Conservation (phyloP, 2,113 vertebrate genomes). For the Neomonachus schauinslandi region DNA sequence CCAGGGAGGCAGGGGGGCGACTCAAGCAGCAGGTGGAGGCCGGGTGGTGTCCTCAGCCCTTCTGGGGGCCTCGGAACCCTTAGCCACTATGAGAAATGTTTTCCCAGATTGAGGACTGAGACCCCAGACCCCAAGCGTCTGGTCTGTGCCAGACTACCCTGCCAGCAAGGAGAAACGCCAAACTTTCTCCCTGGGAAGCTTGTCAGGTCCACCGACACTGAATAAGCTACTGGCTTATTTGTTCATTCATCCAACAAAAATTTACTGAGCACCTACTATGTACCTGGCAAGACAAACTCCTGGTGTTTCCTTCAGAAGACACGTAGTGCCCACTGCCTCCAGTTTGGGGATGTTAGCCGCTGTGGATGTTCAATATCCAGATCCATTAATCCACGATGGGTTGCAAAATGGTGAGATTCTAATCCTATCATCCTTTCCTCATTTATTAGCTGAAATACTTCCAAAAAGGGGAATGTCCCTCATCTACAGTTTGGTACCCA, state of each 20-base stretch:
- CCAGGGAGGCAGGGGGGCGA: not conserved
- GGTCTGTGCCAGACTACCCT: not conserved
- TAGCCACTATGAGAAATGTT: not conserved
- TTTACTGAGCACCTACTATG: not conserved
- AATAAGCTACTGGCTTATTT: not conserved
- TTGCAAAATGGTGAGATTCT: not conserved
- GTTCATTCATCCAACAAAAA: not conserved
- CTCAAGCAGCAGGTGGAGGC: not conserved
- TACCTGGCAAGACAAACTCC: not conserved
- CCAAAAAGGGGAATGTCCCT: conserved; percentile 3
- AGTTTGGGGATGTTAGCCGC: not conserved
- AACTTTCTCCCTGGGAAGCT: not conserved
- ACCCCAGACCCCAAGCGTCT: not conserved
- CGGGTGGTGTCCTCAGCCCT: no score
- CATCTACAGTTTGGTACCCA: not conserved
- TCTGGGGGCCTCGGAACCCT: not conserved
- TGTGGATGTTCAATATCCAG: not conserved
- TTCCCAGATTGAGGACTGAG: not conserved
- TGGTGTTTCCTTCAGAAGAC: accelerated
- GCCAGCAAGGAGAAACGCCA: not conserved
- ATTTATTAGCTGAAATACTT: not conserved
- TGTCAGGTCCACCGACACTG: not conserved
- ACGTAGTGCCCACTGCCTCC: accelerated
- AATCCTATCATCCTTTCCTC: not conserved
- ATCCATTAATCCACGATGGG: not conserved